Evolutionary conservation across 2,113 vertebrate genomes (phyloP), one percentile per base, ranked within the genome.

Genomic region (Brienomyrus longianalis): DNA sequence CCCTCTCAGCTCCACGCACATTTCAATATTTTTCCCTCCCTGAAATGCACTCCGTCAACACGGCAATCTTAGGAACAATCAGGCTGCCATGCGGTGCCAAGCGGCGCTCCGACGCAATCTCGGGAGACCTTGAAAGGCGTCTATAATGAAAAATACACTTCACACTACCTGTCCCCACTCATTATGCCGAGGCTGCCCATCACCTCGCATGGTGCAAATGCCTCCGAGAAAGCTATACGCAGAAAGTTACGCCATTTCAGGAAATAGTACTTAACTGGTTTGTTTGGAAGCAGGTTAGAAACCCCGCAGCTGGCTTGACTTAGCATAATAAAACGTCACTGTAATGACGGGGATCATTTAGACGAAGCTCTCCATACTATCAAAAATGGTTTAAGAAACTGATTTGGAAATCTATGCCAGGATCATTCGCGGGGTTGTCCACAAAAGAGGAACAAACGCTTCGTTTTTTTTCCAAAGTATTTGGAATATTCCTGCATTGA

Each of bases 61-160:
- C 45, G 83, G 83, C 39, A 84, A 84, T 84, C 83, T 47, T 84
- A 45, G 83, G 39, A 84, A 45, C 83, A 84, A 84, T 84, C 45
- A 84, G 83, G 83, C 23, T 47, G 35, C 83, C 83, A n/a, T 47
- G 45, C 45, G 45, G 83, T 84, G 83, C 83, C 83, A 48, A 84
- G 45, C 83, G 45, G 83, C 83, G 8, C 15, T 48, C 83, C 35
- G 39, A 48, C 11, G 83, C 83, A 84, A 84, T 84, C 83, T 48
- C 39, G 45, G 83, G 39, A 43, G 83, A 84, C 83, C 83, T 84
- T 84, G 83, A 84, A 84, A 84, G 23, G 39, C 23, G 83, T 23
- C 83, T 84, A 84, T 84, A 84, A 84, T 84, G 83, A 84, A 84
- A 84, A 84, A 84, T 48, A 48, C 45, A 47, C 43, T 84, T 48